Evolutionary conservation across 1,140 invertebrate species (phyloP).

Genomic region (Drosophila rufa): DNA sequence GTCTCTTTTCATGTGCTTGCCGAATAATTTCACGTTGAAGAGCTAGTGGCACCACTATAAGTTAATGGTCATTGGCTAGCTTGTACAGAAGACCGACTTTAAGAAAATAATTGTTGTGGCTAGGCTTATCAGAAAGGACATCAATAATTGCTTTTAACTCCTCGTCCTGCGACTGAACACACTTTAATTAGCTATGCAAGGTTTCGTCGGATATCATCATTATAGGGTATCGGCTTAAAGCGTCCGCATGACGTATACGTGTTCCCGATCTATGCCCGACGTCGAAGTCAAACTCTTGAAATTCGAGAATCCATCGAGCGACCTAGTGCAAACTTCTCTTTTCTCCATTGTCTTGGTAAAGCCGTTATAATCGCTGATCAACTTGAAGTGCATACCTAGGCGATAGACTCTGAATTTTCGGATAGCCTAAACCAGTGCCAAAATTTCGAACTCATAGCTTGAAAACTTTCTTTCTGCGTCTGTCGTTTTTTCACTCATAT

Average conservation of each 20-base stretch:
- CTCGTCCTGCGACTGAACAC: background rate
- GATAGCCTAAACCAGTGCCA: slow-evolving; percentile 6
- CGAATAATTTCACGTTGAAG: background rate
- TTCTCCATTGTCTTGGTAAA: slow-evolving; percentile 5
- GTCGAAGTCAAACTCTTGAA: background rate
- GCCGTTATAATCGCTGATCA: slow-evolving; percentile 15
- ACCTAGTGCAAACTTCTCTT: background rate
- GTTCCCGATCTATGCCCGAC: background rate
- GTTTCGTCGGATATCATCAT: background rate
- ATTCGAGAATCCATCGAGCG: background rate
- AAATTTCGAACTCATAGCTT: background rate
- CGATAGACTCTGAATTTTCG: slow-evolving; percentile 15
- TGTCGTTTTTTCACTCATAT: slow-evolving; percentile 8
- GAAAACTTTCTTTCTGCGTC: background rate
- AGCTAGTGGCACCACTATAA: background rate
- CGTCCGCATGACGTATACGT: too few species aligned
- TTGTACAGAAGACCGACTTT: too few species aligned
- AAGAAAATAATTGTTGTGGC: background rate
- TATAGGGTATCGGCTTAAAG: background rate
- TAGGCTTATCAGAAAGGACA: background rate
- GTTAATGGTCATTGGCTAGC: background rate
- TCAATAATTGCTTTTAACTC: background rate
- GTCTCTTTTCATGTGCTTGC: background rate
- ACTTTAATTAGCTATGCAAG: background rate
- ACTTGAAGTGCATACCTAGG: slow-evolving; percentile 8